Base-by-base conservation (phyloP, 2,797 vertebrate genomes). In the Urosaurus nigricauda region DNA sequence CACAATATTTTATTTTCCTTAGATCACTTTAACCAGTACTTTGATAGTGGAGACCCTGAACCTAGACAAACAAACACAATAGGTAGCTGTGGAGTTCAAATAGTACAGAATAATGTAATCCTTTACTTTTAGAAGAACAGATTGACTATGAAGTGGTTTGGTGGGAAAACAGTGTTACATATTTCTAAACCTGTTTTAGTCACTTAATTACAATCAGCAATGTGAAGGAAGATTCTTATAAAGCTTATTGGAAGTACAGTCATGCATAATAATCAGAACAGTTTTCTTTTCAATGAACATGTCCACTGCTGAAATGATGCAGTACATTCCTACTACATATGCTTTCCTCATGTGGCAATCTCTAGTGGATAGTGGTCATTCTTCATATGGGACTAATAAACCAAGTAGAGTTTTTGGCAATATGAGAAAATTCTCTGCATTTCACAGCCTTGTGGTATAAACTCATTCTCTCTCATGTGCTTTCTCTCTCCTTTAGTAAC, bases 281-380 rank as follows among this genome's bases (percentile, higher is more conserved):
- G 79, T 58, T 91, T 92, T 92, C 71, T 90, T 83, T 88, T 14
- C 40, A 83, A 91, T 0, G 0, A 86, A 93, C 77, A 74, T 90
- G 35, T 79, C 68, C 79, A 79, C 43, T 70, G 47, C 88, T 94
- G 94, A 92, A 96, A 79, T 88, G 88, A 86, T 92, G 85, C 85
- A 75, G 90, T 95, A 94, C 56, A 81, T 91, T 91, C 83, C 92
- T 91, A 6, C 40, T 90, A 29, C 82, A 92, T 88, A 87, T 94
- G 68, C 89, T 91, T 86, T 88, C 19, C 91, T 89, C 93, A 88
- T 92, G 68, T 88, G 93, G 75, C 86, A 29, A 84, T 93, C 90
- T 88, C 94, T 91, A 95, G 93, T 92, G 94, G 93, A 90, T 87
- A 93, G 65, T 87, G 91, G 92, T 89, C 91, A 71, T 93, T 95